A percentile compares a stretch with the other conserved stretches of the same genome.
These are phyloP conservation scores for Nycteola revayana DNA, from an alignment of 2,888 invertebrate species.

Conservation along the genomic window DNA sequence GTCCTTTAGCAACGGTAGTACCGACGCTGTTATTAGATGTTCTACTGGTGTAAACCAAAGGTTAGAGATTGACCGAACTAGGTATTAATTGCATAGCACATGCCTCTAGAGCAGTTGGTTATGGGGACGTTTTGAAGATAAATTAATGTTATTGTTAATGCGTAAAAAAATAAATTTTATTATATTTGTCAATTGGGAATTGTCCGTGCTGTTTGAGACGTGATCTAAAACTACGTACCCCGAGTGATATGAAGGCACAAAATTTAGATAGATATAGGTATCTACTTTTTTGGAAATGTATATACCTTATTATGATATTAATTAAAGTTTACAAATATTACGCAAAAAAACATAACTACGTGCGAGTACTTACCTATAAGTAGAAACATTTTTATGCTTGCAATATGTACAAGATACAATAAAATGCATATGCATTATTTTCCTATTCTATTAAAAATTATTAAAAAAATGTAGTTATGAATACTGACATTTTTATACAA, in stretches of 20 bases:
- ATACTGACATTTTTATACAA: constrained; percentile 64
- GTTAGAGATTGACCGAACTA: constrained; percentile 32
- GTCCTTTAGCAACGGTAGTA: constrained; percentile 5
- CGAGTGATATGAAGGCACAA: constrained; percentile 54
- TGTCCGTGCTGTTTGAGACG: constrained; percentile 28
- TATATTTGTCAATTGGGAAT: constrained; percentile 37
- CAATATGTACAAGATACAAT: constrained; percentile 42
- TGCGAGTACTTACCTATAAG: constrained; percentile 35
- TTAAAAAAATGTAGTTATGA: constrained; percentile 42
- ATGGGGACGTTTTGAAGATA: constrained; percentile 27
- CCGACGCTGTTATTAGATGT: constrained; percentile 11
- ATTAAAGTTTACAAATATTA: constrained; percentile 34
- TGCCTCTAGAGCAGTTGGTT: constrained; percentile 14
- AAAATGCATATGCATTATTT: constrained; percentile 57
- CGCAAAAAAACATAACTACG: constrained; percentile 15
- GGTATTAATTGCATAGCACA: constrained; percentile 18
- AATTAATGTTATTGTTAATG: constrained; percentile 31
- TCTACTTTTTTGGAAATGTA: constrained; percentile 34
- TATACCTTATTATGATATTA: constrained; percentile 33
- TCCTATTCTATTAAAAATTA: constrained; percentile 50
- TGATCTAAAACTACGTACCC: constrained; percentile 34
- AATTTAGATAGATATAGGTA: constrained; percentile 32
- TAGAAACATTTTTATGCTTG: constrained; percentile 48
- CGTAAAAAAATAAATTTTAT: constrained; percentile 28
- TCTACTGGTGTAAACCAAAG: constrained; percentile 16